Base-by-base conservation (phyloP, 2,797 vertebrate genomes). In the Epinephelus coioides region DNA sequence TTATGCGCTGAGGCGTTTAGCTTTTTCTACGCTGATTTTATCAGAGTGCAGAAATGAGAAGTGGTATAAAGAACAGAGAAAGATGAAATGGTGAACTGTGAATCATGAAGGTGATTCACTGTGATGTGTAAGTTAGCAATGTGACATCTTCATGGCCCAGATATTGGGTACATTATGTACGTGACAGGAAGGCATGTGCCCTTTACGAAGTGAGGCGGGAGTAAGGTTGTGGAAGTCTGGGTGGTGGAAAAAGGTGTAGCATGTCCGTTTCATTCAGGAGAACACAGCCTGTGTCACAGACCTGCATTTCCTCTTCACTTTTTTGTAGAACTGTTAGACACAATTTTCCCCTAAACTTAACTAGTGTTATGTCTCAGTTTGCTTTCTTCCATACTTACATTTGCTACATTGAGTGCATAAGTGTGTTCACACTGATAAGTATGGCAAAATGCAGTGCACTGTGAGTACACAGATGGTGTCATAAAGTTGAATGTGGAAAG, bases 1-100 rank as follows among this genome's bases (percentile, higher is more conserved):
- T 65, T 53, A 61, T 70, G 54, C 30, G 5, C 27, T 25, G 44
- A 65, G 30, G 43, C 73, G 78, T 10, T 71, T 10, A 6, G 17
- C 60, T 67, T 14, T 49, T 60, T 64, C 46, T 64, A 5, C 25
- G 47, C 17, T 21, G 25, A 56, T 55, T 57, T 56, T 46, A 34
- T 70, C 6, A 73, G 74, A 69, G 10, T 34, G 7, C 34, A 18
- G 27, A 68, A 43, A 59, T 60, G 3, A 66, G 25, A 47, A 27
- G 4, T 43, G 53, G 15, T 30, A 2, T 43, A 30, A 43, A 7
- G 23, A 27, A 12, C 8, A 54, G 40, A 40, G 25, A 18, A 30
- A 34, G 25, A 61, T 68, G 11, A 73, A 63, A 27, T 53, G 13
- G 2, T 46, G 10, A 40, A 40, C 9, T 17, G 13, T 64, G 12